Percentiles rank a stretch among this genome's conserved stretches.
These are phyloP conservation scores for Bothrops jararaca DNA, from an alignment of 2,113 vertebrate species.

Conservation along the genomic window DNA sequence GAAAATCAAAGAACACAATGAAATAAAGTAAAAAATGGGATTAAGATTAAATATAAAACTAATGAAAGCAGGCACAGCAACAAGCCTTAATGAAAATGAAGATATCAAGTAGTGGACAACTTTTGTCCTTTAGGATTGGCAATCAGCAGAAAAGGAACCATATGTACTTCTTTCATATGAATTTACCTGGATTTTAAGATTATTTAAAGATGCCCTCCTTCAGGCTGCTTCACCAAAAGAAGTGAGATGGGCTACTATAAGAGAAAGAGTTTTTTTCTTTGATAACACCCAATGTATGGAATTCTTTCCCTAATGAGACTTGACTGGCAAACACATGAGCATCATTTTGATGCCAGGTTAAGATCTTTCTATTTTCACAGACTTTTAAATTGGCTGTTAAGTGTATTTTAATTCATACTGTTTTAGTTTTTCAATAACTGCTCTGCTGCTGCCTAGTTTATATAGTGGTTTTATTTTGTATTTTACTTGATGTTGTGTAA, in stretches of 20 bases:
- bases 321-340: neutral
- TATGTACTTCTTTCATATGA: neutral
- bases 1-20: neutral
- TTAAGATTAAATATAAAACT: neutral
- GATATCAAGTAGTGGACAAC: neutral
- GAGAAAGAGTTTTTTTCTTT: neutral
- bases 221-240: neutral
- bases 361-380: neutral
- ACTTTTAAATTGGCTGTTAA: neutral
- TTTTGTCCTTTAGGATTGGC: neutral
- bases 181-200: neutral
- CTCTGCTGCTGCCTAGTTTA: neutral
- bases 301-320: neutral
- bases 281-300: neutral
- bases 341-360: neutral
- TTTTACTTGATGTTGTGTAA: neutral
- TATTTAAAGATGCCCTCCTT: neutral
- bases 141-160: neutral
- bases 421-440: neutral
- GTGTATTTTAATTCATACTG: neutral
- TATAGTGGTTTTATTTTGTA: neutral
- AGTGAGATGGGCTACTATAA: neutral
- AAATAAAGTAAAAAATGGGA: neutral
- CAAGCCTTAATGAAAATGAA: neutral
- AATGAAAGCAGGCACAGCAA: neutral